Base-by-base conservation (phyloP, 2,113 vertebrate species). In the Silurus meridionalis region DNA sequence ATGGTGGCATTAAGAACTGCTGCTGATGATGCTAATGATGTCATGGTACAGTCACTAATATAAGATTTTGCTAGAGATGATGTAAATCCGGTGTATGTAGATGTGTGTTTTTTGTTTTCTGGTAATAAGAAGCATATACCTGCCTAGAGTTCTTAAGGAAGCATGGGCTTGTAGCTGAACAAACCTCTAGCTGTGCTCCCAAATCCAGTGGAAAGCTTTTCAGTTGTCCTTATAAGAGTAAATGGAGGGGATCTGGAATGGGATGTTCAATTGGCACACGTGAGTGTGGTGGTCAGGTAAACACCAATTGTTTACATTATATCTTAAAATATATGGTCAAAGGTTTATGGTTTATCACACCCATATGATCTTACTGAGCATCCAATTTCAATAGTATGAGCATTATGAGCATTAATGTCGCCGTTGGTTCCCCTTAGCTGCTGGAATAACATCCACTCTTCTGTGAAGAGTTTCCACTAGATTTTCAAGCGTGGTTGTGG, bases 1-100 rank as follows among this genome's bases (percentile, higher is more conserved):
- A 75, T 64, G 11, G 37, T 87, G 86, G 83, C 83, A 88, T 89
- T 89, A 86, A 77, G 82, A 87, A 83, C 84, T 86, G 80, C 58
- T 72, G 86, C 57, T 88, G 87, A 83, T 84, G 57, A 86, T 72
- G 19, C 60, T 80, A n/a, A 86, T 82, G 85, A 86, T 86, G 85
- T 72, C 66, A 79, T 48, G n/a, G 57, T 63, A 11, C 53, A 81
- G 67, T 86, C 67, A 64, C 80, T 86, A 86, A 86, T 86, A 46
- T 11, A 13, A 86, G 79, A n/a, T 52, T 69, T 67, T 86, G 23
- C 8, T 74, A 60, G 15, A 17, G 85, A 72, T 48, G 37, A 69
- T 69, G 28, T 71, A 64, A 85, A 52, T 78, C 19, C 17, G 37
- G 55, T 61, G 71, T 50, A 50, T 52, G 13, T 25, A 83, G 67